phyloP scores from a whole-genome alignment of 2,888 invertebrate species.

The Phaedon cochleariae region DNA sequence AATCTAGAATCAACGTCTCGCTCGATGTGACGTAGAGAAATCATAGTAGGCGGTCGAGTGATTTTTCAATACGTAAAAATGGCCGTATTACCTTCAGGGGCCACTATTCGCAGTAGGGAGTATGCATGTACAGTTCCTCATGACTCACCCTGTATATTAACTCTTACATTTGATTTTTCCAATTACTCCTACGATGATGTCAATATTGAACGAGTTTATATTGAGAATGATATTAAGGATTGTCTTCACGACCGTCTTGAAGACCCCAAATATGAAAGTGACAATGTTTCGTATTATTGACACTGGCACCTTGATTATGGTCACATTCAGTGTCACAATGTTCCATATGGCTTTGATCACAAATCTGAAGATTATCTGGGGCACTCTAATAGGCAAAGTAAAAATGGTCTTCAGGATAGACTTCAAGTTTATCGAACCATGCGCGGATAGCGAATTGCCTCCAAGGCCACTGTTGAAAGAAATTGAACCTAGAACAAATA shows the following conservation, averaged over 20 bases:
- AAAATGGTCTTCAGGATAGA: slow-evolving; percentile 8
- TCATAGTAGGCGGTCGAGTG: too few relatives aligned
- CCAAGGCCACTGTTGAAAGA: not conserved
- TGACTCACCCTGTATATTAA: too few relatives aligned
- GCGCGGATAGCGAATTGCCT: not conserved
- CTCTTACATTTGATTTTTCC: slow-evolving; percentile 16
- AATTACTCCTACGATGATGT: slow-evolving; percentile 9
- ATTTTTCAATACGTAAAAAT: too few relatives aligned
- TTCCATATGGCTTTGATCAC: not conserved
- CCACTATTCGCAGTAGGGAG: too few relatives aligned
- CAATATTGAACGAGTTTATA: slow-evolving; percentile 8
- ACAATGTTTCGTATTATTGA: not conserved
- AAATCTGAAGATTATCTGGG: not conserved
- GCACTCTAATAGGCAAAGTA: slow-evolving; percentile 3
- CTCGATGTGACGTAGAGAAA: too few relatives aligned
- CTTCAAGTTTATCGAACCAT: not conserved
- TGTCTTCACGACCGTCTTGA: slow-evolving; percentile 13
- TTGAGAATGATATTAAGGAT: slow-evolving; percentile 5
- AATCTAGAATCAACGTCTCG: too few relatives aligned
- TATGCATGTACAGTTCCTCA: too few relatives aligned
- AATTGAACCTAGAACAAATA: not conserved
- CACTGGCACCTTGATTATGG: slow-evolving; percentile 1
- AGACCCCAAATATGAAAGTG: slow-evolving; percentile 1
- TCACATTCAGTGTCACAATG: not conserved
- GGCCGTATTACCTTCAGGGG: too few relatives aligned